Evolutionary conservation across 2,113 vertebrate genomes (phyloP), one percentile per base, ranked within the genome.

Genomic region (Emydocephalus ijimae): DNA sequence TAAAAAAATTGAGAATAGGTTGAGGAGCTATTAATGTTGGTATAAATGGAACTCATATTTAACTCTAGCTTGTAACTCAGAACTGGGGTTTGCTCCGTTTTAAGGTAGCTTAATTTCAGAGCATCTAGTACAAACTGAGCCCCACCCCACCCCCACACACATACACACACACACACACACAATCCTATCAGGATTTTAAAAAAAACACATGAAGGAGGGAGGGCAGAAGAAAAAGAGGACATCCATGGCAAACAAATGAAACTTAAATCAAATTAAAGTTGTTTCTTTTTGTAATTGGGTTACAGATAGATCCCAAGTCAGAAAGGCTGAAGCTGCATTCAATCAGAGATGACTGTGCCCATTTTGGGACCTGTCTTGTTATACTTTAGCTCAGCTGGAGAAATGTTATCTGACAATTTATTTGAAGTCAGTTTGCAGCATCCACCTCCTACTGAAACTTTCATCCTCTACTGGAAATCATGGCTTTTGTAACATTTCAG

Each of bases 341-440:
- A 59, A 11, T 90, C 74, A 86, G 92, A 59, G 15, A 26, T 52
- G 45, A 21, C 81, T 43, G 74, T 92, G 45, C 56, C 89, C 74
- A 64, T 64, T 93, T 92, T 52, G 10, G 45, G 74, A 61, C 52
- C 89, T 90, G 92, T 45, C 88, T 93, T 57, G 85, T 90, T 93
- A 21, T 90, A 29, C 74, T 54, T n/a, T 43, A 18, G 48, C 85
- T 64, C n/a, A 87, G 45, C 89, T 55, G 9, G 48, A 90, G 45
- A 87, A 86, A 93, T 93, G 9, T 52, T 90, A 61, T 61, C 56
- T 90, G 92, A 90, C 81, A 87, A 48, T 93, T 90, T 93, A 86
- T 90, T 93, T 87, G 54, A 93, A 87, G 29, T 12, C 48, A 54
- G 81, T 89, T 93, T 50, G 74, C 89, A 90, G 92, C 81, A 87